These are phyloP conservation scores for Hesperophylax magnus DNA, from an alignment of 1,140 invertebrate genomes.

Conservation along the genomic window DNA sequence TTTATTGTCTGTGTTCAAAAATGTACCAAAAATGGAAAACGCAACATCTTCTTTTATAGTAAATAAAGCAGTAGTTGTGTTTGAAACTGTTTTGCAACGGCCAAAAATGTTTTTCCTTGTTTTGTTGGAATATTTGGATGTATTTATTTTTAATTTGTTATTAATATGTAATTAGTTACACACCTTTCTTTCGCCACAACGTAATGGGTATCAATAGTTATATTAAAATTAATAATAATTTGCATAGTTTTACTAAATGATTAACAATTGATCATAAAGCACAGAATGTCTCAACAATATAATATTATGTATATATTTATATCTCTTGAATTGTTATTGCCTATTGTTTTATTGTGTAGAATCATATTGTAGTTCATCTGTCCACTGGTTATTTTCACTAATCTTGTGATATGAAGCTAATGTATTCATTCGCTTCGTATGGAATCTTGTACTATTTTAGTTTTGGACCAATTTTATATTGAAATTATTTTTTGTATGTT, in stretches of 20 bases:
- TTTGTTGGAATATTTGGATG: slow-evolving; percentile 13
- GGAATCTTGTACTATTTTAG: slow-evolving; percentile 24
- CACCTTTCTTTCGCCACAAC: no score
- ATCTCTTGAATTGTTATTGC: neutral
- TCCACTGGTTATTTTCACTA: slow-evolving; percentile 6
- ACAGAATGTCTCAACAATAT: slow-evolving; percentile 4
- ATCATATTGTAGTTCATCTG: neutral
- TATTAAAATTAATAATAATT: no score
- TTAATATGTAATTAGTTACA: no score
- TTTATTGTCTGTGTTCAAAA: slow-evolving; percentile 1
- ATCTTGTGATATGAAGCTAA: neutral
- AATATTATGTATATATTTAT: neutral
- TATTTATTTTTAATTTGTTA: slow-evolving; percentile 12
- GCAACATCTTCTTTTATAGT: neutral
- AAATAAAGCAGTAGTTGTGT: no score
- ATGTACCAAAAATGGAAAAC: slow-evolving; percentile 10
- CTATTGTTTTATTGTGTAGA: neutral
- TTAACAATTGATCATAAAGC: neutral
- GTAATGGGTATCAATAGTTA: neutral
- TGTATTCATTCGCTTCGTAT: slow-evolving; percentile 9
- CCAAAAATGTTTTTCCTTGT: neutral
- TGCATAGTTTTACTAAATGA: slow-evolving; percentile 5
- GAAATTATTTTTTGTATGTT: slow-evolving; percentile 20
- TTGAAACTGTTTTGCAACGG: no score
- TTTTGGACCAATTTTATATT: slow-evolving; percentile 39